Conservation (phyloP, 2,797 vertebrate genomes). For the Hypotaenidia okinawae region DNA sequence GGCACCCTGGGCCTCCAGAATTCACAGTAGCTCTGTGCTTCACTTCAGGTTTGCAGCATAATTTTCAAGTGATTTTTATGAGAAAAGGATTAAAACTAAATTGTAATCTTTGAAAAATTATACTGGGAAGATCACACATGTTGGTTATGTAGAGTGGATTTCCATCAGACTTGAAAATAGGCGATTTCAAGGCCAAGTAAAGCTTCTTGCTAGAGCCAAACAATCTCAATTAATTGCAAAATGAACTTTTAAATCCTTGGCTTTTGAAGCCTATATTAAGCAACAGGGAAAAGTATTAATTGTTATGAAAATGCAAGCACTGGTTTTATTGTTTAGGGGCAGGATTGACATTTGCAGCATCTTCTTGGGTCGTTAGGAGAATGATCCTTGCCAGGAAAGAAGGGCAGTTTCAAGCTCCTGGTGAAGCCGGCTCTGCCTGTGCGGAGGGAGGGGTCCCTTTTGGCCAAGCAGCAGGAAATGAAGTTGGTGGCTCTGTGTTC, state of each 20-base stretch:
- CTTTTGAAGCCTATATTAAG: constrained; percentile 18
- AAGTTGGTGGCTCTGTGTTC: background rate
- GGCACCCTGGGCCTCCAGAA: background rate
- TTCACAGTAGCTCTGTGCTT: background rate
- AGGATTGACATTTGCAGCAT: background rate
- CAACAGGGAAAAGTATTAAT: background rate
- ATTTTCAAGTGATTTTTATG: background rate
- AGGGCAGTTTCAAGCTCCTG: background rate
- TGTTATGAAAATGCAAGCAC: background rate
- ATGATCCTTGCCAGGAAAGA: background rate
- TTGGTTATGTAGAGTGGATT: background rate
- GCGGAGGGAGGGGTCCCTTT: background rate
- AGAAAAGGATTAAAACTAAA: background rate
- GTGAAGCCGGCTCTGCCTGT: background rate
- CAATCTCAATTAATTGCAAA: background rate
- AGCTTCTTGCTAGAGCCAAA: background rate
- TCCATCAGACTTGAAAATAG: background rate
- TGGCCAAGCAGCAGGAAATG: background rate
- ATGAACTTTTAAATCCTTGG: constrained; percentile 20
- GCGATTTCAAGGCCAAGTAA: constrained; percentile 7
- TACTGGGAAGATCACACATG: background rate
- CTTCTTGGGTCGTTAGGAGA: background rate
- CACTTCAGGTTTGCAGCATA: background rate
- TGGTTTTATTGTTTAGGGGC: background rate
- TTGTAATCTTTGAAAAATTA: background rate